Percentiles rank a stretch among this genome's conserved stretches.
Conservation (phyloP, 2,888 invertebrate genomes). For the Dione juno region DNA sequence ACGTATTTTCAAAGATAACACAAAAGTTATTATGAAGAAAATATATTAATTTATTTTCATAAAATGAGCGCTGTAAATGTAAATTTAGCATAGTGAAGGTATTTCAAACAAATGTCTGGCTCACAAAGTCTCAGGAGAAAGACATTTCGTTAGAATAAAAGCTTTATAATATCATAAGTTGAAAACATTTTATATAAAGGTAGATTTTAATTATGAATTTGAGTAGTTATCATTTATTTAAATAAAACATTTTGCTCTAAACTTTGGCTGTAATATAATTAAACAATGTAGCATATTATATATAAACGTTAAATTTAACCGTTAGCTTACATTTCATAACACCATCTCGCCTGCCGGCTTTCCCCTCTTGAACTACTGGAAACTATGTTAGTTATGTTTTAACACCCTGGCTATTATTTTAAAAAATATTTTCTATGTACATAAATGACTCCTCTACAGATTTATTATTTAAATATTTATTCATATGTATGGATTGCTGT, state of each 20-base stretch:
- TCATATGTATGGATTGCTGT: too few relatives aligned
- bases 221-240: conserved; percentile 10
- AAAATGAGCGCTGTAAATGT: conserved; percentile 25
- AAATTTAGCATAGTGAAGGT: conserved; percentile 16
- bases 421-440: too few relatives aligned
- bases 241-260: background rate
- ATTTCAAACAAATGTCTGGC: conserved; percentile 19
- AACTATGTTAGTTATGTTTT: too few relatives aligned
- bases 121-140: conserved; percentile 22
- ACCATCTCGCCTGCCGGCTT: too few relatives aligned
- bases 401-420: too few relatives aligned
- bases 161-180: background rate
- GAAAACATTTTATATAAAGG: conserved; percentile 1
- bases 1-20: conserved; percentile 9
- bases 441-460: too few relatives aligned
- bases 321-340: too few relatives aligned
- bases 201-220: conserved; percentile 5
- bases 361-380: too few relatives aligned
- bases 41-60: conserved; percentile 21
- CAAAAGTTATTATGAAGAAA: conserved; percentile 21
- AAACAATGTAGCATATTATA: too few relatives aligned
- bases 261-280: too few relatives aligned
- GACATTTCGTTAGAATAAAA: conserved; percentile 23
- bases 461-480: too few relatives aligned
- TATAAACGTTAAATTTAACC: too few relatives aligned